Conservation (phyloP, 2,113 vertebrate species). For the Protobothrops mucrosquamatus region DNA sequence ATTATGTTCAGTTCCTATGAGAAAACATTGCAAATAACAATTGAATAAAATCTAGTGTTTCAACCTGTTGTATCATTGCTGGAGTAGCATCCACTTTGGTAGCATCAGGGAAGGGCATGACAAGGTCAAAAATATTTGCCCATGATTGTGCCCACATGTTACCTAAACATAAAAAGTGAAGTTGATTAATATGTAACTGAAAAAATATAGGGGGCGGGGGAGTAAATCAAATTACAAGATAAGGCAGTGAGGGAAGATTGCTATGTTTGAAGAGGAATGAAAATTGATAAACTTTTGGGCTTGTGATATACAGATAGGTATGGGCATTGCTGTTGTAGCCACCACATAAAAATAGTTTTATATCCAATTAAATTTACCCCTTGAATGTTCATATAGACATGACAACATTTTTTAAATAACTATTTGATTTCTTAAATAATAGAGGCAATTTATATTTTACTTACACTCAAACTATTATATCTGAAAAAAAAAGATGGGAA, state of each 20-base stretch:
- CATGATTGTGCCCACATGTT: slow-evolving; percentile 99
- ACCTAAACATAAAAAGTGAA: slow-evolving; percentile 68
- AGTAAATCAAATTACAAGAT: neutral
- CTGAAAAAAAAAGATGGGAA: neutral
- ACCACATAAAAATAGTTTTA: neutral
- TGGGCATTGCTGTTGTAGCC: neutral
- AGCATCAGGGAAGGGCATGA: slow-evolving; percentile 82
- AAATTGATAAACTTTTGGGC: neutral
- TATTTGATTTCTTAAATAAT: neutral
- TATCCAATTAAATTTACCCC: neutral
- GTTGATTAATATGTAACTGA: neutral
- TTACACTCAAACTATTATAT: neutral
- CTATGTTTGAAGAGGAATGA: neutral
- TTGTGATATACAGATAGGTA: neutral
- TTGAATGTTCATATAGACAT: neutral
- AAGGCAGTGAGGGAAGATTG: neutral
- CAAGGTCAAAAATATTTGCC: slow-evolving; percentile 89
- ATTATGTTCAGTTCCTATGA: neutral
- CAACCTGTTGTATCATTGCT: slow-evolving; percentile 87
- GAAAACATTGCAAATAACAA: neutral
- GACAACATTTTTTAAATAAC: neutral
- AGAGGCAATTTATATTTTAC: neutral
- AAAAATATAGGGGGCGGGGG: neutral
- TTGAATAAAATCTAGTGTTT: neutral
- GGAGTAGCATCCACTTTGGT: slow-evolving; percentile 89